Evolutionary conservation across 2,888 invertebrate species (phyloP).

Genomic region (Bellardia pandia): DNA sequence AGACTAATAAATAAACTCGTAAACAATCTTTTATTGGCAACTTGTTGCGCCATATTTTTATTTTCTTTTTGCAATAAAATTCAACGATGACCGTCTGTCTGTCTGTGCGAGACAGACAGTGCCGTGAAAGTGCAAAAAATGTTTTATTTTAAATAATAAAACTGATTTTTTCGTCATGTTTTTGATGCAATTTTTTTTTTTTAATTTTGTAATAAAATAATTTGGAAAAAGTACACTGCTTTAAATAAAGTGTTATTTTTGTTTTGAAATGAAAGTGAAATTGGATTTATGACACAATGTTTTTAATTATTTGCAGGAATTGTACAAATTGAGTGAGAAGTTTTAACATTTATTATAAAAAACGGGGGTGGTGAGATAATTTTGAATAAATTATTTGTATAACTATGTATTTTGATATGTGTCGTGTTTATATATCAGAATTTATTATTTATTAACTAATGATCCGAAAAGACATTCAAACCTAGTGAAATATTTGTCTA

Average conservation of each 20-base stretch:
- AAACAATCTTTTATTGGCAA: slow-evolving; percentile 45
- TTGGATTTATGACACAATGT: neutral
- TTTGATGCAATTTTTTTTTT: slow-evolving; percentile 9
- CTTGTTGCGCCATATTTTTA: slow-evolving; percentile 38
- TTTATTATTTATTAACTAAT: no score
- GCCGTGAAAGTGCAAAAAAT: neutral
- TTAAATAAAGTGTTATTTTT: neutral
- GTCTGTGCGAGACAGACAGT: neutral
- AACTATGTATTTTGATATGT: no score
- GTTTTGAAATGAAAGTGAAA: slow-evolving; percentile 4
- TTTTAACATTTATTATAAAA: no score
- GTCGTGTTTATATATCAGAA: no score
- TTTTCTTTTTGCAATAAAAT: neutral
- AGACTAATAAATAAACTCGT: slow-evolving; percentile 10
- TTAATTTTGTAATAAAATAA: neutral
- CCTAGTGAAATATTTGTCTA: no score
- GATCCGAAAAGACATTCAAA: no score
- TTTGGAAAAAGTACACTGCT: neutral
- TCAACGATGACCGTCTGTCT: neutral
- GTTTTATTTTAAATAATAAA: neutral
- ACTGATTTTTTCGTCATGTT: neutral
- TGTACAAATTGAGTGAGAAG: no score
- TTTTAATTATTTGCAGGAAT: neutral
- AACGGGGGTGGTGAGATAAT: no score
- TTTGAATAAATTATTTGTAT: no score